These are phyloP conservation scores for Pseudobourletiella spinata DNA, from an alignment of 1,140 invertebrate genomes.

Conservation along the genomic window DNA sequence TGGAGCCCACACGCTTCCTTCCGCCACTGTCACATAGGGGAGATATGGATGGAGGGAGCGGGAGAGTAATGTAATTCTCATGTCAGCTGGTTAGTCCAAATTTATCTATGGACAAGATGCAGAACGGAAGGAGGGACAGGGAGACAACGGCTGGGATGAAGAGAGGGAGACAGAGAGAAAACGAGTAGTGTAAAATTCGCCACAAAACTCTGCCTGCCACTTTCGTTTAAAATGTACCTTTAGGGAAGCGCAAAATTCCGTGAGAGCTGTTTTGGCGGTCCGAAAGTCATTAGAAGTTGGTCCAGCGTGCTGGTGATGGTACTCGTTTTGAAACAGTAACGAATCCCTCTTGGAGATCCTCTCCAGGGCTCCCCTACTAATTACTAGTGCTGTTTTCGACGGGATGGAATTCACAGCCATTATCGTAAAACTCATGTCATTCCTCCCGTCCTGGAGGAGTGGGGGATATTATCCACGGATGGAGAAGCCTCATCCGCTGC, in stretches of 20 bases:
- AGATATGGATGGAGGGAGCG: neutral
- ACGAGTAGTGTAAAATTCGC: no score
- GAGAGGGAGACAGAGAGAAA: no score
- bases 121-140: no score
- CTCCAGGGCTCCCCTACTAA: conserved; percentile 5
- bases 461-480: no score
- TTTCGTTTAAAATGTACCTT: no score
- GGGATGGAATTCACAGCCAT: neutral
- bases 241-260: conserved; percentile 26
- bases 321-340: conserved; percentile 29
- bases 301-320: conserved; percentile 13
- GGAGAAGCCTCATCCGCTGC: neutral
- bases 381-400: conserved; percentile 16
- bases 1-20: no score
- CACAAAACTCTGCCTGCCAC: no score
- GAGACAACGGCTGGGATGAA: no score
- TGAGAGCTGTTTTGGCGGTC: conserved; percentile 25
- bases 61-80: conserved; percentile 12
- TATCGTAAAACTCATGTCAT: neutral
- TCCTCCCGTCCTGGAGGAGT: neutral
- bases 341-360: conserved; percentile 21
- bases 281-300: conserved; percentile 21
- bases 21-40: neutral
- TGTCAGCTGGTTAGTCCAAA: conserved; percentile 1
- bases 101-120: neutral